Base-by-base conservation (phyloP, 1,140 invertebrate genomes). In the Lysiphlebus fabarum region DNA sequence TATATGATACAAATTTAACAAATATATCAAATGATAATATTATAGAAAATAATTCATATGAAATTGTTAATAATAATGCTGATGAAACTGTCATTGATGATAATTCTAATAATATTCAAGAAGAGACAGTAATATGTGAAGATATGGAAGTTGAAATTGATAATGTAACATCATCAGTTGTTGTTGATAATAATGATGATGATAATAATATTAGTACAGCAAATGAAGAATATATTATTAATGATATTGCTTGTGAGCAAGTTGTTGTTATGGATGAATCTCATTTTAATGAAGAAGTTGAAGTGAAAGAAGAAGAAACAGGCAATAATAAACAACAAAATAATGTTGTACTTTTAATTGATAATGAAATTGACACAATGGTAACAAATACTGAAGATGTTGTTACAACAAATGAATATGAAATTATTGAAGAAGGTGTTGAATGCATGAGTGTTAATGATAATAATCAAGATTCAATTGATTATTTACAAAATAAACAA, bases 71-170 rank as follows among this genome's bases (percentile, higher is more conserved):
- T 36, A 34, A 17, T 34, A 17, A 49, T 10, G 47, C 38, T 51
- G 34, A 2, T 36, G 43, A 45, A 6, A n/a, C 5, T 6, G 12
- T 14, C 6, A 14, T 2, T 5, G 43, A 5, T 11, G 43, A 5
- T 11, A n/a, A 7, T n/a, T n/a, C n/a, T n/a, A n/a, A n/a, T n/a
- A 34, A 70, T 73, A 36, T 78, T 6, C 71, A 74, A 49, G 77
- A 80, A 56, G 78, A 80, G 55, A 78, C 76, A 1, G 72, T 79
- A 51, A 75, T 79, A 40, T 79, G 75, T 36, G 75, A 78, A 53
- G 75, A 74, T 44, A 76, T 80, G 75, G 75, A 79, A 38, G 68
- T 77, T 1, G 72, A 75, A 57, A 67, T 51, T 26, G 63, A 69
- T 26, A 26, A 26, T 26, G 17, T 1, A 17, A 17, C 17, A 17